A percentile compares a stretch with the other conserved stretches of the same genome.
phyloP scores from a whole-genome alignment of 2,113 vertebrate species.

The Misgurnus anguillicaudatus region DNA sequence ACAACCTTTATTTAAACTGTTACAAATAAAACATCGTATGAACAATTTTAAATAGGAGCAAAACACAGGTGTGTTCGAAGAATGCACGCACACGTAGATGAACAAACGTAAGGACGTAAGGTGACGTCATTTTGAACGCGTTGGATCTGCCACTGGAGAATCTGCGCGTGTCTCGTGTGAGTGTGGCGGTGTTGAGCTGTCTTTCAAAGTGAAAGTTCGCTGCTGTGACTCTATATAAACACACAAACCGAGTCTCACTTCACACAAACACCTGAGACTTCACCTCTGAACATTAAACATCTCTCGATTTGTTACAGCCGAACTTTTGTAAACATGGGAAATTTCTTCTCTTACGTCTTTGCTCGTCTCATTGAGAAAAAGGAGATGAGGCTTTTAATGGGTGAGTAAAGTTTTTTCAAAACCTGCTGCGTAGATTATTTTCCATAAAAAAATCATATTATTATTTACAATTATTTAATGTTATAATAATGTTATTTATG shows the following conservation, averaged over 20 bases:
- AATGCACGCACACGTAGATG: too few relatives aligned
- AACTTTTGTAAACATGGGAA: slow-evolving; percentile 9
- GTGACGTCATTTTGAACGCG: slow-evolving; percentile 46
- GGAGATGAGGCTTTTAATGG: slow-evolving; percentile 34
- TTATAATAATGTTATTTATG: too few relatives aligned
- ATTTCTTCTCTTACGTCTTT: slow-evolving; percentile 12
- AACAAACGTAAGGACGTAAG: not conserved
- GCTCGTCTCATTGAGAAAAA: slow-evolving; percentile 18
- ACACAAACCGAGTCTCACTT: not conserved
- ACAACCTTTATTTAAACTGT: too few relatives aligned
- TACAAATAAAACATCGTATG: too few relatives aligned
- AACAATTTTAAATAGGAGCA: too few relatives aligned
- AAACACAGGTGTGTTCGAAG: too few relatives aligned
- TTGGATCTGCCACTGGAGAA: slow-evolving; percentile 11
- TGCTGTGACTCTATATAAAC: slow-evolving; percentile 12
- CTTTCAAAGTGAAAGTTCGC: slow-evolving; percentile 1
- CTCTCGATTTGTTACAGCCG: not conserved
- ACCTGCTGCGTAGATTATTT: not conserved
- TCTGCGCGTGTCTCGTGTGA: not conserved
- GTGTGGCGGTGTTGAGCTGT: not conserved
- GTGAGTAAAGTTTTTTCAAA: not conserved
- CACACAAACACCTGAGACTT: not conserved
- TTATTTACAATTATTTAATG: too few relatives aligned
- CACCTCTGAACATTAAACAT: too few relatives aligned
- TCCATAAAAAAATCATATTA: not conserved